These are phyloP conservation scores for Brachypalpus laphriformis DNA, from an alignment of 2,888 invertebrate genomes.

Conservation along the genomic window DNA sequence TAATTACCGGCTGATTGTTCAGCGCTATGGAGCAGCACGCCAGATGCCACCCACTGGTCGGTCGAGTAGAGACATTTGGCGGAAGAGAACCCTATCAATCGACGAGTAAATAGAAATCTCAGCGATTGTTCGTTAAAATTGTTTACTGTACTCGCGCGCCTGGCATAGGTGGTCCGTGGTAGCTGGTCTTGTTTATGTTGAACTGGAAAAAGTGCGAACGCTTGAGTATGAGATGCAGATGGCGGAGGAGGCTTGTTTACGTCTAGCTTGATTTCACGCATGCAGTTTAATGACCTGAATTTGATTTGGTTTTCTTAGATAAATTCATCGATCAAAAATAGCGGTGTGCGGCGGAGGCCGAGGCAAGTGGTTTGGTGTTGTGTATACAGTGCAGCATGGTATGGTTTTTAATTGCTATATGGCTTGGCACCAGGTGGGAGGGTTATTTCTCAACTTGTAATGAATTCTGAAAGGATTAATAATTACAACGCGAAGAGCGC, in stretches of 20 bases:
- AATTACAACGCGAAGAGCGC: conserved; percentile 8
- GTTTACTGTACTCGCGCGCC: conserved; percentile 49
- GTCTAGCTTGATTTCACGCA: conserved; percentile 66
- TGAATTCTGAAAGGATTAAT: conserved; percentile 35
- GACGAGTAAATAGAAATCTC: conserved; percentile 54
- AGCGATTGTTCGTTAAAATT: conserved; percentile 41
- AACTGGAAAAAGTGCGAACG: conserved; percentile 51
- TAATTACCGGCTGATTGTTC: conserved; percentile 39
- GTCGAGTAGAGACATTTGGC: conserved; percentile 54
- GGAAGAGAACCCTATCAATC: conserved; percentile 57
- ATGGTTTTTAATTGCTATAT: conserved; percentile 36
- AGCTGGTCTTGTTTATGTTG: conserved; percentile 37
- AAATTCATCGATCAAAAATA: conserved; percentile 37
- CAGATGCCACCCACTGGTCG: conserved; percentile 48
- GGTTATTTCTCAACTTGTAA: conserved; percentile 50
- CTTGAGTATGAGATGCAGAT: conserved; percentile 27
- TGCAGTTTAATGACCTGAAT: conserved; percentile 74
- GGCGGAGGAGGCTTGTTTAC: conserved; percentile 57
- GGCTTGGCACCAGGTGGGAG: conserved; percentile 64
- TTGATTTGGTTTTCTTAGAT: conserved; percentile 51
- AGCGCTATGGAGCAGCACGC: conserved; percentile 22
- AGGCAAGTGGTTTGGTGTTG: conserved; percentile 50
- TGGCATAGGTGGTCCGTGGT: conserved; percentile 55
- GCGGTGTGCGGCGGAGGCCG: conserved; percentile 5
- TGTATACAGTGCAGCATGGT: conserved; percentile 1